These are phyloP conservation scores for Eupithecia subumbrata DNA, from an alignment of 2,888 invertebrate genomes.

Conservation along the genomic window DNA sequence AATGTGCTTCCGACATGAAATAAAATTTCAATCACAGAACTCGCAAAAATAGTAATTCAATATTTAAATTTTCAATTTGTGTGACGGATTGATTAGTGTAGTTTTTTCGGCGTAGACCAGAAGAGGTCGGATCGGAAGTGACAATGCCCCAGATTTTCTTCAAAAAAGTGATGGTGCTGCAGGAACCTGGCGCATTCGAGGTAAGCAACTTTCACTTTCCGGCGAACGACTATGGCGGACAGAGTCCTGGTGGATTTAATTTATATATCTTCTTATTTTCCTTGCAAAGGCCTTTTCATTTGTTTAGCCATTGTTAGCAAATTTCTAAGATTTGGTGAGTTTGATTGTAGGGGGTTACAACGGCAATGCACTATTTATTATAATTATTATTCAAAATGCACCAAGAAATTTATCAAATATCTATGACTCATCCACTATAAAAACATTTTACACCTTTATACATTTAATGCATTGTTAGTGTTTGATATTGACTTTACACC, in stretches of 20 bases:
- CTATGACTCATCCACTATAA: background rate
- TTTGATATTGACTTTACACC: background rate
- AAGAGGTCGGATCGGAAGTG: slow-evolving; percentile 61
- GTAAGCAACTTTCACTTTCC: slow-evolving; percentile 81
- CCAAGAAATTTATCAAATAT: background rate
- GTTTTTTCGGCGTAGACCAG: slow-evolving; percentile 28
- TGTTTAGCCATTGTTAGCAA: background rate
- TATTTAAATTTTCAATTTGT: slow-evolving; percentile 41
- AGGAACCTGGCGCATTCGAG: slow-evolving; percentile 76
- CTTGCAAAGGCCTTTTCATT: slow-evolving; percentile 9
- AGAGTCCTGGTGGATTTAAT: slow-evolving; percentile 46
- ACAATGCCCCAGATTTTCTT: slow-evolving; percentile 82
- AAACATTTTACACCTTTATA: background rate
- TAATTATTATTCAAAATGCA: background rate
- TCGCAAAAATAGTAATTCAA: slow-evolving; percentile 31
- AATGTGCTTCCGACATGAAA: slow-evolving; percentile 38
- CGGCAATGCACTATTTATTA: background rate
- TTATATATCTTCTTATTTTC: slow-evolving; percentile 15
- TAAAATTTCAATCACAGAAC: slow-evolving; percentile 29
- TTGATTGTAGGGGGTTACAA: background rate
- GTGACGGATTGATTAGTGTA: slow-evolving; percentile 40
- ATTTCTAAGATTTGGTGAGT: background rate
- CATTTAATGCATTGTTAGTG: background rate
- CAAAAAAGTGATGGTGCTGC: slow-evolving; percentile 81
- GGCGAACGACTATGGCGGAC: slow-evolving; percentile 45